phyloP scores from a whole-genome alignment of 2,113 vertebrate genomes.

The Neomonachus schauinslandi region DNA sequence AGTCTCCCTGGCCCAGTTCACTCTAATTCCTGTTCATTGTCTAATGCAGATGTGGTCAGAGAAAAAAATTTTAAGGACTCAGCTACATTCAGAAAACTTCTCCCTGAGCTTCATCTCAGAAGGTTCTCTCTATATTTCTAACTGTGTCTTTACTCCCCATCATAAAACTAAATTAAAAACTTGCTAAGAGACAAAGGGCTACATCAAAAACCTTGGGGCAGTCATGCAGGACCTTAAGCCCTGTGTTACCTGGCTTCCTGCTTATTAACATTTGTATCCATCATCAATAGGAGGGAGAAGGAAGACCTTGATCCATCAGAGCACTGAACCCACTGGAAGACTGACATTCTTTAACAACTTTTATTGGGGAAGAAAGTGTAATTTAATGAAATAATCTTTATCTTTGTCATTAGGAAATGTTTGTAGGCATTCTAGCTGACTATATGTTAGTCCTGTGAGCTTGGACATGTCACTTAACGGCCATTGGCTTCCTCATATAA shows the following conservation, averaged over 20 bases:
- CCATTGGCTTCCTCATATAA: not conserved
- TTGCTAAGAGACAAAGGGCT: constrained; percentile 4
- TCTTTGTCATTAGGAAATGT: not conserved
- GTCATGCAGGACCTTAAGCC: not conserved
- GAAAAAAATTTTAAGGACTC: not conserved
- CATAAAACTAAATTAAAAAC: constrained; percentile 33
- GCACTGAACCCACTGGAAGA: not conserved
- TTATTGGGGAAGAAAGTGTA: not conserved
- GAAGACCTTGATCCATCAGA: not conserved
- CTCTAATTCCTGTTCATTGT: not conserved
- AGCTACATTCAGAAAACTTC: not conserved
- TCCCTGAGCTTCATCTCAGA: not conserved
- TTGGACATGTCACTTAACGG: not conserved
- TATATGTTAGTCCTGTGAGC: not conserved
- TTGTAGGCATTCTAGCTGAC: not conserved
- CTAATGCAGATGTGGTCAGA: not conserved
- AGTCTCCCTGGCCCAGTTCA: not conserved
- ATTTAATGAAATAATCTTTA: not conserved
- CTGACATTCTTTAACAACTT: not conserved
- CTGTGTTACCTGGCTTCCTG: not conserved
- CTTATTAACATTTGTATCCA: not conserved
- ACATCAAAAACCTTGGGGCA: not conserved
- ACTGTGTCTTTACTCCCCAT: not conserved
- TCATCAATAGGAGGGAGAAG: not conserved
- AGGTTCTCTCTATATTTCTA: constrained; percentile 13